Evolutionary conservation across 2,797 vertebrate species (phyloP), one percentile per base, ranked within the genome.

Genomic region (Zonotrichia albicollis): DNA sequence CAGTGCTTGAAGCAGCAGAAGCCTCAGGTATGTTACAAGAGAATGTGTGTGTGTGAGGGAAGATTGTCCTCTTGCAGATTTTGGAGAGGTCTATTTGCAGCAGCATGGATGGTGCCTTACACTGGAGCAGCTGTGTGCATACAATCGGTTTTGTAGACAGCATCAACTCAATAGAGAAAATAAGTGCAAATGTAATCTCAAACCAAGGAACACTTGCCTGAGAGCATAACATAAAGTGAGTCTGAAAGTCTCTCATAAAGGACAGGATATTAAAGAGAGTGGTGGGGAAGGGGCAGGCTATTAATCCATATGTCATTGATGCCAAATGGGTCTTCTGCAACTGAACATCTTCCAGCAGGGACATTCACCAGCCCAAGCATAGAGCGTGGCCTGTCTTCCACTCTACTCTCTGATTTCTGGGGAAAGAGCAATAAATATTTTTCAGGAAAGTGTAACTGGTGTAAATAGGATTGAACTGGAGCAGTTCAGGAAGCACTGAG

Each of bases 241-340:
- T 89, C 84, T 95, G 92, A 94, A 97, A 96, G 93, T 97, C 93
- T 91, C 94, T 97, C 88, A 84, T 94, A 93, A 97, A 97, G 92
- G 95, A 97, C 95, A 96, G 97, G 97, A 97, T 97, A 97, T 97
- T 97, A 97, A 97, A 97, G 93, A 76, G 23, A 34, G 51, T 27
- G 29, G 16, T n/a, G 18, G 51, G 48, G 54, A 89, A 27, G 46
- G 42, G 42, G 75, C 86, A 91, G 81, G 66, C 88, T 96, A 81
- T 97, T 96, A 95, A 96, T 97, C 95, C 94, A 60, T 74, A 78
- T 95, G 94, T 95, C 83, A 97, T 91, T 48, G 79, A 75, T 96
- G 95, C 90, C 89, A 97, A 97, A 97, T 77, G 66, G 76, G 71
- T 53, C 91, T 95, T 96, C 93, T 95, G 84, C 32, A 51, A 46